Base-by-base conservation (phyloP, 2,888 invertebrate species). In the Heliconius cydno region DNA sequence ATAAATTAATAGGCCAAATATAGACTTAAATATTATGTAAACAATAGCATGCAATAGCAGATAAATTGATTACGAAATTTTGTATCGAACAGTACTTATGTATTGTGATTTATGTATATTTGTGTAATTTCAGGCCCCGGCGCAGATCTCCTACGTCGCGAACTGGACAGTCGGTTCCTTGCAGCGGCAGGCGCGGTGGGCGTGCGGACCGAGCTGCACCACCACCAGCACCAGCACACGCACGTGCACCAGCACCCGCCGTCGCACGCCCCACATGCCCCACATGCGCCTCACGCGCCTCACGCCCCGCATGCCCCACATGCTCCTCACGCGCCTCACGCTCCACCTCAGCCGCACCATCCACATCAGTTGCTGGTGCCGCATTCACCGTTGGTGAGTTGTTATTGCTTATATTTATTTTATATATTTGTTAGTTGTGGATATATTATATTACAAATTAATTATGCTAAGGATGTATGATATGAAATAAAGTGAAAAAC, bases 221-320 rank as follows among this genome's bases (percentile, higher is more conserved):
- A 98, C 95, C 98, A 98, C 95, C 98, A 98, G 92, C 98, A 98
- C 94, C 98, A 98, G 90, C 98, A 98, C 91, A 98, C 98, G 77
- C 98, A 98, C 92, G 97, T 65, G 28, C 65, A 65, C 28, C 65
- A 65, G 65, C 65, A 65, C 65, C 65, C 65, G 28, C 65, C 65
- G 28, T 90, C 95, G 83, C 92, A 94, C 89, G 93, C 81, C 90
- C 97, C 97, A 91, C 97, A 97, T 87, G 96, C 97, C 79, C 95
- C 97, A 76, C 96, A 97, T 76, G 96, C 96, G 88, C 97, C 97
- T 28, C 97, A 97, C 90, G 97, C 98, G 83, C 98, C 98, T 92
- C 98, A 97, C 84, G 83, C 86, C 77, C 84, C 87, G 63, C 87
- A 86, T 81, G 85, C 85, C 79, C 87, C 86, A 74, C 88, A 85